phyloP scores from a whole-genome alignment of 2,888 invertebrate species.

The Leptinotarsa haldemani region DNA sequence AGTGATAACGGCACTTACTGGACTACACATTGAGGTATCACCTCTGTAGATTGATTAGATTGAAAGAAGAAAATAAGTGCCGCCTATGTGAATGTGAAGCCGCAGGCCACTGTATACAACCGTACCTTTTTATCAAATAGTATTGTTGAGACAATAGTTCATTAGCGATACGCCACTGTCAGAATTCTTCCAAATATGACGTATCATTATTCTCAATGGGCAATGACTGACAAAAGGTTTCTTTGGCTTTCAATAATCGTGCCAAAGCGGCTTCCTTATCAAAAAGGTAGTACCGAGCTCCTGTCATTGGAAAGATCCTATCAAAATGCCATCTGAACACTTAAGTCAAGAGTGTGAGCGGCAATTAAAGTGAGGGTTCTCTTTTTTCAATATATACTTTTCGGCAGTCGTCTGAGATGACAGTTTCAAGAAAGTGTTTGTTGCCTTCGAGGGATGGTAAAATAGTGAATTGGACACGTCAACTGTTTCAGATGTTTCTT shows the following conservation, averaged over 20 bases:
- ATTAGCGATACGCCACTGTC: conserved; percentile 25
- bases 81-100: background rate
- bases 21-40: background rate
- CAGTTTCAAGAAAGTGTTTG: background rate
- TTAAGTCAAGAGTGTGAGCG: conserved; percentile 16
- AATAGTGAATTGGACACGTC: background rate
- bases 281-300: conserved; percentile 35
- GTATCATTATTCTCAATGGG: conserved; percentile 61
- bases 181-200: conserved; percentile 54
- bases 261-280: conserved; percentile 46
- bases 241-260: conserved; percentile 51
- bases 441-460: background rate
- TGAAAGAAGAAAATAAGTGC: background rate
- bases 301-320: conserved; percentile 37
- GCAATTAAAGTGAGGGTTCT: background rate
- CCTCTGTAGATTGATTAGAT: background rate
- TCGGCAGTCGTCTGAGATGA: conserved; percentile 8
- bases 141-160: background rate
- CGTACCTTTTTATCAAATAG: background rate
- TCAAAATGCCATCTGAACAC: conserved; percentile 39
- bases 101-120: background rate
- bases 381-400: conserved; percentile 4
- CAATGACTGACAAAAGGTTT: conserved; percentile 54
- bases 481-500: background rate
- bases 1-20: too few species aligned